A percentile compares a stretch with the other conserved stretches of the same genome.
These are phyloP conservation scores for Galleria mellonella DNA, from an alignment of 1,140 invertebrate genomes.

Conservation along the genomic window DNA sequence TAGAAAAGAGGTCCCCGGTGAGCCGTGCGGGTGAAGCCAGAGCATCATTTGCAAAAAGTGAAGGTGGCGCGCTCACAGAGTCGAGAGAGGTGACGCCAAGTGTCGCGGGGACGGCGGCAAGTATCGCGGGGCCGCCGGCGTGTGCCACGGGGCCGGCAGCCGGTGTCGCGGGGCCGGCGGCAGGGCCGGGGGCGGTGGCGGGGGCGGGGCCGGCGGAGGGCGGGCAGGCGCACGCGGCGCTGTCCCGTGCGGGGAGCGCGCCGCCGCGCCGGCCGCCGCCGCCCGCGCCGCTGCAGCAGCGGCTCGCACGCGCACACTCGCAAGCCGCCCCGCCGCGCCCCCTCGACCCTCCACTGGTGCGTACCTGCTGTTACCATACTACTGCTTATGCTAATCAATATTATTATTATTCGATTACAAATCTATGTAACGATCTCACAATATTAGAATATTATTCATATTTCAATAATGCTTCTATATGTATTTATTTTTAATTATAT, in stretches of 20 bases:
- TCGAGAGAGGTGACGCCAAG: not conserved
- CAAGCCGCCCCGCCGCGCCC: slow-evolving; percentile 35
- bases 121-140: too few relatives aligned
- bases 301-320: slow-evolving; percentile 35
- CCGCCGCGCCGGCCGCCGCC: slow-evolving; percentile 40
- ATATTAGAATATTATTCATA: too few relatives aligned
- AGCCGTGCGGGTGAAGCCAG: slow-evolving; percentile 13
- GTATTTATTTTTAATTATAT: too few relatives aligned
- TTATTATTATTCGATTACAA: too few relatives aligned
- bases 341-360: slow-evolving; percentile 36
- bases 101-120: not conserved
- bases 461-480: too few relatives aligned
- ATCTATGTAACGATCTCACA: too few relatives aligned
- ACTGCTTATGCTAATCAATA: too few relatives aligned
- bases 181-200: not conserved
- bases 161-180: not conserved
- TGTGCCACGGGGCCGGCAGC: slow-evolving; percentile 1
- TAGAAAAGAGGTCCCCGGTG: slow-evolving; percentile 16
- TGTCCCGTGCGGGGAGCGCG: slow-evolving; percentile 9
- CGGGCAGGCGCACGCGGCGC: slow-evolving; percentile 1
- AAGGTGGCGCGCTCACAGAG: not conserved
- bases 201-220: not conserved
- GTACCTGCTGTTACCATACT: too few relatives aligned
- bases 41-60: slow-evolving; percentile 5
- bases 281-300: slow-evolving; percentile 26